phyloP scores from a whole-genome alignment of 2,113 vertebrate genomes.

The Colius striatus region DNA sequence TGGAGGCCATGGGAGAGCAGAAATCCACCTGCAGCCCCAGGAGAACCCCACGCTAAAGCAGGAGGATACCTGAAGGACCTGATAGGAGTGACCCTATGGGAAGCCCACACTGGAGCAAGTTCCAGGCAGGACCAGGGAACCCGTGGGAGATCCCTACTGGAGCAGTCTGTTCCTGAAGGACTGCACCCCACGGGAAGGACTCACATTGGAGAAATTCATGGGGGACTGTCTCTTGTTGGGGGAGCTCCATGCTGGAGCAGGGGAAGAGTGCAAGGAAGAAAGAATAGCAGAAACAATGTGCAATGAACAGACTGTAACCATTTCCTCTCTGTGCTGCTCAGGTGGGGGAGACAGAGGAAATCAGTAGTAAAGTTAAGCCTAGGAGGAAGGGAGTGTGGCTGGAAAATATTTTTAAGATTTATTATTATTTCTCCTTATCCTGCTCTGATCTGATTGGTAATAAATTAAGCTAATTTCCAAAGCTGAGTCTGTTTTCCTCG shows the following conservation, averaged over 20 bases:
- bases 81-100: rapidly evolving
- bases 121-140: background rate
- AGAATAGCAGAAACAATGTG: background rate
- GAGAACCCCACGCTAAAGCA: background rate
- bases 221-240: background rate
- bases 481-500: background rate
- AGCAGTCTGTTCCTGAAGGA: background rate
- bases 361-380: too few relatives aligned
- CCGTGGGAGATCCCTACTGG: too few relatives aligned
- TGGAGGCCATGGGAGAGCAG: background rate
- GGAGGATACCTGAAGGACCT: background rate
- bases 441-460: background rate
- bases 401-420: background rate
- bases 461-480: background rate
- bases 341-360: background rate
- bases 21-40: background rate
- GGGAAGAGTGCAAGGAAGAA: background rate
- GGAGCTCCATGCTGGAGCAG: background rate
- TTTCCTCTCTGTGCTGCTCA: background rate
- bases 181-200: background rate
- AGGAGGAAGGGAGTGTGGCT: background rate
- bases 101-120: rapidly evolving
- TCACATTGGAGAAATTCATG: background rate
- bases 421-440: background rate
- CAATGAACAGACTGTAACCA: background rate